A percentile compares a stretch with the other conserved stretches of the same genome.
These are phyloP conservation scores for Stichopus horrens DNA, from an alignment of 53 echinoderm and acorn worm species.

Conservation along the genomic window DNA sequence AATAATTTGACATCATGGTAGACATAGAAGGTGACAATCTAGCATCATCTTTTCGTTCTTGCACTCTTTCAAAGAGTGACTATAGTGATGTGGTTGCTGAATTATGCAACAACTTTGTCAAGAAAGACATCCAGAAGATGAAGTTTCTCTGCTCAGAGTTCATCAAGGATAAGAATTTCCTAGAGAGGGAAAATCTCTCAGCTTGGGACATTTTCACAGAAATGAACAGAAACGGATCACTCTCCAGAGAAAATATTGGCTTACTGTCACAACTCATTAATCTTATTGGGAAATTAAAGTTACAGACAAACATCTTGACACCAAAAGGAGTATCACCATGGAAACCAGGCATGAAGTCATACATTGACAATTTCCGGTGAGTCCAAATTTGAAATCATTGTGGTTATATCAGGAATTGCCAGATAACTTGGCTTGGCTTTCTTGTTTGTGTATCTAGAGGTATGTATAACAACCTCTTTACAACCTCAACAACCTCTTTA, in stretches of 20 bases:
- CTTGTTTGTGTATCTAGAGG: too few relatives aligned
- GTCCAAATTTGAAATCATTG: not conserved
- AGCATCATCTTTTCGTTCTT: too few relatives aligned
- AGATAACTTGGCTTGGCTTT: too few relatives aligned
- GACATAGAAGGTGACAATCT: too few relatives aligned
- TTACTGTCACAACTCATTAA: constrained; percentile 12
- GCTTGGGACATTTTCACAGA: not conserved
- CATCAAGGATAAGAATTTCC: constrained; percentile 1
- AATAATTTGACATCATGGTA: too few relatives aligned
- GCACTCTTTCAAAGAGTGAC: too few relatives aligned
- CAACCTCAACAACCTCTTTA: too few relatives aligned
- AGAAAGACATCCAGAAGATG: not conserved
- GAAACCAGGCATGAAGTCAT: not conserved
- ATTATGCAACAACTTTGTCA: not conserved
- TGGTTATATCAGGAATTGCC: too few relatives aligned
- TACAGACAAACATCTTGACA: not conserved
- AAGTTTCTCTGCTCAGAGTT: constrained; percentile 31
- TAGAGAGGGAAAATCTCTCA: constrained; percentile 9
- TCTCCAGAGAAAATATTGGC: not conserved
- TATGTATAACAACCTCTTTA: too few relatives aligned
- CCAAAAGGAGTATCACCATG: not conserved
- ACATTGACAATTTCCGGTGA: constrained; percentile 19
- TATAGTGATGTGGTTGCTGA: too few relatives aligned
- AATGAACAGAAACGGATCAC: constrained; percentile 34
- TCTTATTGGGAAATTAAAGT: not conserved